Percentiles rank a stretch among this genome's conserved stretches.
Conservation (phyloP, 2,113 vertebrate species). For the Sorex araneus region DNA sequence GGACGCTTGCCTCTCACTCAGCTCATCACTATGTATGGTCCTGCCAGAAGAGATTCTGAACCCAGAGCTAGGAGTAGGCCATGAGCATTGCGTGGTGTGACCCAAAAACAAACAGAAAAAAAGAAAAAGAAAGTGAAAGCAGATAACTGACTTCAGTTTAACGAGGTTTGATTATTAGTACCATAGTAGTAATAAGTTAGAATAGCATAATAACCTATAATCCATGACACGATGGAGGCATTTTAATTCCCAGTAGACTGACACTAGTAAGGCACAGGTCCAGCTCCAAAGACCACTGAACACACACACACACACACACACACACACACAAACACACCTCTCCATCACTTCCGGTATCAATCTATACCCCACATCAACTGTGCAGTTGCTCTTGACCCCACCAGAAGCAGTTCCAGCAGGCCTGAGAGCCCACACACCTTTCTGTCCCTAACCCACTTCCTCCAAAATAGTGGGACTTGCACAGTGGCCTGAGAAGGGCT, state of each 20-base stretch:
- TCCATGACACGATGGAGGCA: neutral
- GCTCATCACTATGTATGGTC: no score
- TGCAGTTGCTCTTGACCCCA: neutral
- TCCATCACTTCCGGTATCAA: neutral
- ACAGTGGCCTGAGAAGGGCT: neutral
- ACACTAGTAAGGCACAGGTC: neutral
- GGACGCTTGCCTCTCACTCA: no score
- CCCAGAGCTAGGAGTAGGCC: no score
- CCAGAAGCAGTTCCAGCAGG: neutral
- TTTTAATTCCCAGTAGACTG: neutral
- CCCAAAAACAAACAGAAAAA: neutral
- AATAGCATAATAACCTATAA: neutral
- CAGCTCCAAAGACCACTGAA: neutral
- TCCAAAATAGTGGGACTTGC: conserved; percentile 3
- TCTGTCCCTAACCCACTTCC: neutral
- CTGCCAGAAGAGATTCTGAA: no score
- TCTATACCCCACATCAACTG: neutral
- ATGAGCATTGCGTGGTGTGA: no score
- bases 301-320: no score
- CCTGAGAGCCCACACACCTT: neutral
- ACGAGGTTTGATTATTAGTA: neutral
- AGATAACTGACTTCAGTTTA: neutral
- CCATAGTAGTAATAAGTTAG: neutral
- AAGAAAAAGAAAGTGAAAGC: neutral
- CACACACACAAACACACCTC: no score